These are phyloP conservation scores for Okapia johnstoni DNA, from an alignment of 2,113 vertebrate genomes.

Conservation along the genomic window DNA sequence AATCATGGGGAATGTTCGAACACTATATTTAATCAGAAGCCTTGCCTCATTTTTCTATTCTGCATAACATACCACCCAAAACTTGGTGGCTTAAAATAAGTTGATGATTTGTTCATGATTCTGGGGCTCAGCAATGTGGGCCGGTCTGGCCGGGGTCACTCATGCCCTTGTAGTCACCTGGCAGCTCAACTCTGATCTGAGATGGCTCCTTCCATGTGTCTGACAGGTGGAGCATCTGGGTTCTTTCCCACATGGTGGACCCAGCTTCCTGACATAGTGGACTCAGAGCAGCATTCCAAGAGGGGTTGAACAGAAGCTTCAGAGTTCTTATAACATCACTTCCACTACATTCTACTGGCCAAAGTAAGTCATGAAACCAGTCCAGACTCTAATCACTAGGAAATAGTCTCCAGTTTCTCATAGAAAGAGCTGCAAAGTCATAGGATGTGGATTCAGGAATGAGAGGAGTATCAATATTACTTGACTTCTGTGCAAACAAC, in stretches of 20 bases:
- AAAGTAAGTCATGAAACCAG: neutral
- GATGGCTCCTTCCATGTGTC: neutral
- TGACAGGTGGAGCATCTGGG: fast-evolving
- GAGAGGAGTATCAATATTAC: neutral
- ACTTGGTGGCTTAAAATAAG: neutral
- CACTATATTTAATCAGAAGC: neutral
- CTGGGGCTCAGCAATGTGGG: neutral
- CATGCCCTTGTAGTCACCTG: fast-evolving
- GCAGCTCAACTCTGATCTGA: neutral
- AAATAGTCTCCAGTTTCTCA: neutral
- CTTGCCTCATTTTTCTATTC: neutral
- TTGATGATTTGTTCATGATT: neutral
- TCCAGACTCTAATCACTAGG: neutral
- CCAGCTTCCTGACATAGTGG: neutral
- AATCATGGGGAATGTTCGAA: neutral
- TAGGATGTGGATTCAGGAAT: fast-evolving
- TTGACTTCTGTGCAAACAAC: neutral
- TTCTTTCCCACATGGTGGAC: neutral
- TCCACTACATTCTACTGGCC: neutral
- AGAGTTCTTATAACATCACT: neutral
- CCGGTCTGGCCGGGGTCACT: neutral
- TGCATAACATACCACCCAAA: neutral
- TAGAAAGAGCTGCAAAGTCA: neutral
- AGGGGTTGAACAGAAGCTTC: neutral
- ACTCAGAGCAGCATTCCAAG: neutral